Evolutionary conservation across 2,113 vertebrate genomes (phyloP).

Genomic region (Cygnus buccinator): DNA sequence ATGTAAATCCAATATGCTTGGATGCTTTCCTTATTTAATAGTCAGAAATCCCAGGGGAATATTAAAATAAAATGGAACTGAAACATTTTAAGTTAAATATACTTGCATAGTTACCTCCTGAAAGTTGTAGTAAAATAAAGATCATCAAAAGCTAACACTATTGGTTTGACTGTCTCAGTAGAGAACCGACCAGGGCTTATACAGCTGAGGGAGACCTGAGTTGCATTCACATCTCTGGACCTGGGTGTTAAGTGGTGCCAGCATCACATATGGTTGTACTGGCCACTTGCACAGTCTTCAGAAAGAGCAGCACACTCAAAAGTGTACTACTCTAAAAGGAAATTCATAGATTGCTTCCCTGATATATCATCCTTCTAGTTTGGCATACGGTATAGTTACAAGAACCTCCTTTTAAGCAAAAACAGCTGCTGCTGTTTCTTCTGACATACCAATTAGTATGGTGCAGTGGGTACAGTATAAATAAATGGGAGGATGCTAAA

Average conservation of each 20-base stretch:
- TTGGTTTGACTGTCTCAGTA: neutral
- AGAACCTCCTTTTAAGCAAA: neutral
- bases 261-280: fast-evolving
- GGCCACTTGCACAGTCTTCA: neutral
- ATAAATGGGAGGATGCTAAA: neutral
- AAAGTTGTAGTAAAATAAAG: neutral
- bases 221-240: neutral
- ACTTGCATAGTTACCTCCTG: neutral
- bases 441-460: neutral
- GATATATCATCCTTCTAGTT: neutral
- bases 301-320: neutral
- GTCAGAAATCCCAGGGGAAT: neutral
- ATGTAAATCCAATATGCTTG: neutral
- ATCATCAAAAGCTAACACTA: neutral
- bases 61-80: neutral
- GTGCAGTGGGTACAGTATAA: neutral
- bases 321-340: neutral
- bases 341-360: neutral
- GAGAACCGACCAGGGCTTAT: neutral
- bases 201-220: neutral
- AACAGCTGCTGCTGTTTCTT: neutral
- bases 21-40: neutral
- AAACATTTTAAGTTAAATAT: neutral
- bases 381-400: neutral
- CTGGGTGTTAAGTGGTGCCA: neutral